phyloP scores from a whole-genome alignment of 1,140 invertebrate genomes.

The Charaxes varanes region DNA sequence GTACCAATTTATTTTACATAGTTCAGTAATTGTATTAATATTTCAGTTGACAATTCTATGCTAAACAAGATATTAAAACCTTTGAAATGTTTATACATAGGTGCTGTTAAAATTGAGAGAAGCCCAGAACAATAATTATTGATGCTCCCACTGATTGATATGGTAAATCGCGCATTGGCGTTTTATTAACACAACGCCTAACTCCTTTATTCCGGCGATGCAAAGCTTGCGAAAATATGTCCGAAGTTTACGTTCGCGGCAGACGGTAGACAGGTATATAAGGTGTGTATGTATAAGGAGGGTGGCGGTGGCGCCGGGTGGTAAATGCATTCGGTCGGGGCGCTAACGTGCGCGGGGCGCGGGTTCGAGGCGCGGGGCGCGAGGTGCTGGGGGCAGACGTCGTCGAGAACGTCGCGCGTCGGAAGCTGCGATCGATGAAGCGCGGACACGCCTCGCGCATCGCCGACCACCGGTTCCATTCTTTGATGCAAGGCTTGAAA shows the following conservation, averaged over 20 bases:
- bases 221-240: constrained; percentile 19
- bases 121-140: too few species aligned
- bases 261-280: constrained; percentile 5
- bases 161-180: too few species aligned
- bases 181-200: too few species aligned
- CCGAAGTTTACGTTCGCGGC: not conserved
- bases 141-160: too few species aligned
- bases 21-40: too few species aligned
- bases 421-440: constrained; percentile 72
- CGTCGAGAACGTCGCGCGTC: constrained; percentile 65
- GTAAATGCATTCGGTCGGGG: constrained; percentile 70
- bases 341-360: constrained; percentile 56
- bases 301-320: constrained; percentile 49
- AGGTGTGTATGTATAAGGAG: constrained; percentile 27
- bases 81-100: too few species aligned
- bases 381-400: constrained; percentile 49
- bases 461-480: constrained; percentile 24
- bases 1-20: too few species aligned
- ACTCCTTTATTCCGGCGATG: too few species aligned
- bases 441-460: constrained; percentile 71
- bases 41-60: too few species aligned
- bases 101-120: too few species aligned
- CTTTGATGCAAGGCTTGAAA: too few species aligned
- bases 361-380: constrained; percentile 18
- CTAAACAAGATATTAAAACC: too few species aligned